Evolutionary conservation across 2,113 vertebrate genomes (phyloP), one percentile per base, ranked within the genome.

Genomic region (Salvelinus sp.): DNA sequence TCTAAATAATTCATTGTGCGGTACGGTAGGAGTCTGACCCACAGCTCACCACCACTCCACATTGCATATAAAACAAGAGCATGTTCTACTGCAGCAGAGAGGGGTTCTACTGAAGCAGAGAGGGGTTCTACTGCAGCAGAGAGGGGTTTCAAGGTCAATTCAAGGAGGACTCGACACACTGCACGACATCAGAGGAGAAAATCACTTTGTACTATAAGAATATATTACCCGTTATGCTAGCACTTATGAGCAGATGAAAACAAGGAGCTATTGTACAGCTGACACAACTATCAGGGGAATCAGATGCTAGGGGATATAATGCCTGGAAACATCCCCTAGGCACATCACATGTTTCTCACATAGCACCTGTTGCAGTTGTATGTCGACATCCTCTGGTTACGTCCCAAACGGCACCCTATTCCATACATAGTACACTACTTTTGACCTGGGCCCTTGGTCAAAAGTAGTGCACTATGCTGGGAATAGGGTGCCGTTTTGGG

Each of bases 1-100:
- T 22, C 69, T 82, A 75, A 88, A 88, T 82, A 70, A 86, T 88
- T 81, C 66, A 85, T 84, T 72, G 69, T 57, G 60, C 78, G 12
- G 16, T 54, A 54, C 50, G 12, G 50, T 18, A 54, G 50, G 50
- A 54, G 50, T 16, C 50, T 54, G 76, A 85, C 79, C 75, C 70
- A 79, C 72, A 78, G 81, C 69, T 65, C 38, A 64, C 73, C 13
- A 54, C 3, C 27, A 69, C 73, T 81, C 70, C 69, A 50, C 75
- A 30, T 73, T 84, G 78, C 74, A 84, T 88, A 80, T 78, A 78
- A 84, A 88, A 73, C 77, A 80, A 14, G n/a, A 14, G 28, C 70
- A 50, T 77, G 74, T 74, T 77, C 65, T 58, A 76, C 75, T 72
- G 73, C 86, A 54, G 50, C 50, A 33, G 30, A 33, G 30, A 33